Base-by-base conservation (phyloP, 1,140 invertebrate genomes). In the Atta texana region DNA sequence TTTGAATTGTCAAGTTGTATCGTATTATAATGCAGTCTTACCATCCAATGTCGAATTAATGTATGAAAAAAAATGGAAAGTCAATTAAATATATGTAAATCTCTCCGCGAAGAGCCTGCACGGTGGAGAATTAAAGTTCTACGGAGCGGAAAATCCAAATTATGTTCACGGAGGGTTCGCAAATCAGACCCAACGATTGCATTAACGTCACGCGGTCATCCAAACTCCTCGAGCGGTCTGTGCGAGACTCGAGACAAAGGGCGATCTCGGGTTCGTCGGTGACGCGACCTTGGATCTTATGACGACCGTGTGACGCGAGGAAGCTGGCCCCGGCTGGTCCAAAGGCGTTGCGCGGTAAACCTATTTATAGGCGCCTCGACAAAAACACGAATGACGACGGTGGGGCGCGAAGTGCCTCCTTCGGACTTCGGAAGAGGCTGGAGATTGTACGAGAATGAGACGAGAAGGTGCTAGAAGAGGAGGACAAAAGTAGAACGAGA, bases 341-440 rank as follows among this genome's bases (percentile, higher is more conserved):
- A 84, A 75, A 72, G 85, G 78, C 63, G 80, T 31, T 69, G 85
- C 71, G 82, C 69, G 85, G 80, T 72, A 66, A 71, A 76, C 61
- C 93, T 94, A 94, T 94, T 94, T 94, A 94, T 94, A 94, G 88
- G 85, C 82, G 87, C 85, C 85, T 87, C 87, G 88, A 91, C 91
- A 93, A 93, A 94, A 93, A 93, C 92, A 86, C 89, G 89, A 92
- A 92, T 87, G 90, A 93, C 87, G 90, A 92, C 90, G 87, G 87
- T 88, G 88, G 85, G 82, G 88, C 84, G 89, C 86, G 88, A 91
- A 92, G 92, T 90, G 87, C 85, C 88, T 88, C 88, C 87, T 88
- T 66, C 14, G 87, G 78, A 74, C 53, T 64, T 87, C 88, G 69
- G n/a, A 85, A 88, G 75, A 57, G 80, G 80, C 78, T 89, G 88